Conservation (phyloP, 2,113 vertebrate species). For the Salvelinus alpinus region DNA sequence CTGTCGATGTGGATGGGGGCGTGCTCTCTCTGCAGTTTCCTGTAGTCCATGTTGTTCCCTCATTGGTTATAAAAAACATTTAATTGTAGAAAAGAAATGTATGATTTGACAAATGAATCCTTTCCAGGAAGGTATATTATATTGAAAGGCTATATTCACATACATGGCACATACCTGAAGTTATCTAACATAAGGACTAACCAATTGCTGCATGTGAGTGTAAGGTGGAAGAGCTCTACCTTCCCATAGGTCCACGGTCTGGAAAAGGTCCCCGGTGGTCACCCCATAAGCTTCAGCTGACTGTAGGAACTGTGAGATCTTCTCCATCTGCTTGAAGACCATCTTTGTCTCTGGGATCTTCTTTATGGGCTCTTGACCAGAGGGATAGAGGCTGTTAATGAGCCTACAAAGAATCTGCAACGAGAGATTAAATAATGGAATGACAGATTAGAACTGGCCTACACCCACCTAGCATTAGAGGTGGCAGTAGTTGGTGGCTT, state of each 20-base stretch:
- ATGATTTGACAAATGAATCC: too few species aligned
- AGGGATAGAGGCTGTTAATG: slow-evolving; percentile 82
- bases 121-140: too few species aligned
- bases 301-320: slow-evolving; percentile 83
- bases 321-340: slow-evolving; percentile 90
- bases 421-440: slow-evolving; percentile 27
- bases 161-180: too few species aligned
- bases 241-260: slow-evolving; percentile 87
- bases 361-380: slow-evolving; percentile 75
- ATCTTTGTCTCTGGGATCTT: slow-evolving; percentile 78
- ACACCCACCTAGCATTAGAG: not conserved
- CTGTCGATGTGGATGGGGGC: too few species aligned
- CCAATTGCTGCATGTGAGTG: not conserved
- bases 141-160: too few species aligned
- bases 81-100: too few species aligned
- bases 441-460: not conserved
- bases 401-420: slow-evolving; percentile 74
- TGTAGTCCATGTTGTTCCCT: too few species aligned
- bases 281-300: slow-evolving; percentile 81
- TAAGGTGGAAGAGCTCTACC: slow-evolving; percentile 59
- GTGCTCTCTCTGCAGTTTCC: too few species aligned
- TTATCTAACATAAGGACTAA: too few species aligned
- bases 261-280: slow-evolving; percentile 81
- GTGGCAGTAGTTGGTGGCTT: not conserved
- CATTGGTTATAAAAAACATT: too few species aligned